Evolutionary conservation across 2,113 vertebrate species (phyloP), one percentile per base, ranked within the genome.

Genomic region (Platysteira castanea): DNA sequence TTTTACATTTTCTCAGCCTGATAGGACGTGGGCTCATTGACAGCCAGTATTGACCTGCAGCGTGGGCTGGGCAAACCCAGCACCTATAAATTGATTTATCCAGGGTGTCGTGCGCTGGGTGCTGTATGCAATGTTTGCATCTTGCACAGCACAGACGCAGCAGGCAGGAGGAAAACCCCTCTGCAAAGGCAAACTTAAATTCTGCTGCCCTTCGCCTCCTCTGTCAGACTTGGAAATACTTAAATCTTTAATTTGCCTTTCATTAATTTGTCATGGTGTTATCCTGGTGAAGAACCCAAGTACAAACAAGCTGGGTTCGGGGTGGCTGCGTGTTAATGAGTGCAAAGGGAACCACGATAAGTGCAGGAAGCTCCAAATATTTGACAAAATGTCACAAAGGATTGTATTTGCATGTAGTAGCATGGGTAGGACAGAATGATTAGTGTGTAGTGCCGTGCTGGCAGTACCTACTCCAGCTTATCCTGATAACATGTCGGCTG

Each of bases 371-470:
- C 97, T 98, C 97, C 96, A 98, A 98, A 98, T 98, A 98, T 98
- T 98, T 98, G 98, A 98, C 98, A 98, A 98, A 98, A 97, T 98
- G 98, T 98, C 98, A 98, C 97, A 97, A 97, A 98, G 97, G 98
- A 98, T 97, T 98, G 98, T 97, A 98, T 98, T 98, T 98, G 98
- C 98, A 97, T 98, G 98, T 98, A 98, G 97, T 97, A 96, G 91
- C 59, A 71, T 83, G 97, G 96, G 89, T 97, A 98, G 97, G 97
- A 98, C 98, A 97, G 93, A 95, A 97, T 98, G 98, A 98, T 98
- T 98, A 98, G 98, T 98, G 97, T 97, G 97, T 97, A 75, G 97
- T 91, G 96, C 46, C 44, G 96, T 75, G 87, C 98, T 97, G 97
- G 98, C 97, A 97, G 95, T 97, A 97, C 93, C 93, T 96, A 97